A percentile compares a stretch with the other conserved stretches of the same genome.
phyloP scores from a whole-genome alignment of 53 echinoderm and acorn worm species.

The Paelopatides confundens region DNA sequence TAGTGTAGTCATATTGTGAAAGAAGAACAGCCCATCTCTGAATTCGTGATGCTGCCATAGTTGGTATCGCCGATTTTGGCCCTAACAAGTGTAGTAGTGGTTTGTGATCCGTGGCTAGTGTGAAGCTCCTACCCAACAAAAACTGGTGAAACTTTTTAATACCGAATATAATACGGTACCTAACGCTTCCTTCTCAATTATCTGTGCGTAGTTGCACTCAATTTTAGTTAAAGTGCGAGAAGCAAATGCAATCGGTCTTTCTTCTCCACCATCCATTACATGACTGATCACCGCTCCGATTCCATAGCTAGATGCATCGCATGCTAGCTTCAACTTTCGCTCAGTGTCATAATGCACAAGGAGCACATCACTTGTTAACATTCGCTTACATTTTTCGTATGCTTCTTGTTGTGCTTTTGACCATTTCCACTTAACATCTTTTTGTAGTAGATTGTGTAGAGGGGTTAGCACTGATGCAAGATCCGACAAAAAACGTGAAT shows the following conservation, averaged over 20 bases:
- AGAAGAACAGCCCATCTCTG: conserved; percentile 1
- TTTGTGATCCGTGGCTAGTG: conserved; percentile 65
- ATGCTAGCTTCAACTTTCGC: conserved; percentile 52
- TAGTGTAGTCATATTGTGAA: conserved; percentile 50
- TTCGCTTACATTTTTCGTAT: background rate
- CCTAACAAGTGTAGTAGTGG: conserved; percentile 49
- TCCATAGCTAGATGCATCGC: conserved; percentile 61
- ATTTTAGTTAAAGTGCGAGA: conserved; percentile 19
- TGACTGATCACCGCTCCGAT: conserved; percentile 26
- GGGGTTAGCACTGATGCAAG: conserved; percentile 16
- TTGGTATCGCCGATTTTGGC: conserved; percentile 47
- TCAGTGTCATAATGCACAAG: conserved; percentile 62
- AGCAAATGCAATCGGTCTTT: conserved; percentile 56
- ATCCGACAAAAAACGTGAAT: conserved; percentile 40
- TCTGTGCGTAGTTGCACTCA: background rate
- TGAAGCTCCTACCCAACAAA: conserved; percentile 61
- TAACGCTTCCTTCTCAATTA: background rate
- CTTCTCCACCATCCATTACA: conserved; percentile 57
- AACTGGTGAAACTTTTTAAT: conserved; percentile 34
- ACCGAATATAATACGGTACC: background rate
- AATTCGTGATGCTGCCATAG: conserved; percentile 4
- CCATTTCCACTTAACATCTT: conserved; percentile 19
- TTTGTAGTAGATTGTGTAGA: background rate
- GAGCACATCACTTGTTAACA: conserved; percentile 37
- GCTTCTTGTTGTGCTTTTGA: conserved; percentile 34